Evolutionary conservation across 2,113 vertebrate genomes (phyloP).

Genomic region (Tupaia chinensis): DNA sequence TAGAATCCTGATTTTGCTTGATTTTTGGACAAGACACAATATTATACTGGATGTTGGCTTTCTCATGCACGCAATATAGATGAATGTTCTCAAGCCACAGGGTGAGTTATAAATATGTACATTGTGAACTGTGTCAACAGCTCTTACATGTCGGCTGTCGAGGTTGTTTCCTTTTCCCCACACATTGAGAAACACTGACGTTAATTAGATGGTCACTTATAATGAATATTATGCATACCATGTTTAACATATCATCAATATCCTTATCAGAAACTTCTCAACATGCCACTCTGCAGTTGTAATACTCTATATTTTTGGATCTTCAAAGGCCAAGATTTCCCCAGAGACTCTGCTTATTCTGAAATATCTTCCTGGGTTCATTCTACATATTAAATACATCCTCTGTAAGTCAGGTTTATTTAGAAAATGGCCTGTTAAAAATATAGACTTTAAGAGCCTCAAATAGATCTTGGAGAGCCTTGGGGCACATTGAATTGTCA

Average conservation of each 20-base stretch:
- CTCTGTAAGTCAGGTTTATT: neutral
- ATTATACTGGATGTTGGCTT: neutral
- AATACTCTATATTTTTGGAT: slow-evolving; percentile 1
- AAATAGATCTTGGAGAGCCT: slow-evolving; percentile 30
- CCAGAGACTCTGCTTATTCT: neutral
- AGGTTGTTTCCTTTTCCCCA: neutral
- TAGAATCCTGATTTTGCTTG: neutral
- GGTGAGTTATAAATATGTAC: neutral
- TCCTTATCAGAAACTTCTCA: neutral
- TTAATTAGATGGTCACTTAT: neutral
- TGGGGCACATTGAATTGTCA: slow-evolving; percentile 31
- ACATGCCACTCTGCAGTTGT: neutral
- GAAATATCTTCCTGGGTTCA: neutral
- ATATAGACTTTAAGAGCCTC: slow-evolving; percentile 9
- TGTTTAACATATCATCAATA: neutral
- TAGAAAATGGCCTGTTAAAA: neutral
- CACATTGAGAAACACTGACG: neutral
- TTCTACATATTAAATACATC: neutral
- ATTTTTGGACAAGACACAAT: neutral
- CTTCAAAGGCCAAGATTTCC: neutral
- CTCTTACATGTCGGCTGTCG: neutral
- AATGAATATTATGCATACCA: neutral
- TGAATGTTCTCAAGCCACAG: neutral
- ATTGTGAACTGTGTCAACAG: neutral
- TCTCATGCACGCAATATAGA: neutral